Evolutionary conservation across 2,888 invertebrate species (phyloP).

Genomic region (Meteorus colon): DNA sequence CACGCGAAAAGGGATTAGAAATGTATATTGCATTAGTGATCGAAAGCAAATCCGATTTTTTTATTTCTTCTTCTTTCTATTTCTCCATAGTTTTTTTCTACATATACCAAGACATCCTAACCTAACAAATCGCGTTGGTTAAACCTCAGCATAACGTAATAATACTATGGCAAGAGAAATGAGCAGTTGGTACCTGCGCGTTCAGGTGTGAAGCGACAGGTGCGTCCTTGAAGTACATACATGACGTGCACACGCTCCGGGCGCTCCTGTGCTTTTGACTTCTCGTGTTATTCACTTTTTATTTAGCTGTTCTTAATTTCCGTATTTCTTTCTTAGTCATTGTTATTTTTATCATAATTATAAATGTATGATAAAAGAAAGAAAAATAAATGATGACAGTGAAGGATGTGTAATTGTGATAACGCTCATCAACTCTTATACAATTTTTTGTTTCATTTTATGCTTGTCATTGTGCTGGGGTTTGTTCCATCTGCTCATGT

Average conservation of each 20-base stretch:
- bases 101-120: background rate
- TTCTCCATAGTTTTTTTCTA: background rate
- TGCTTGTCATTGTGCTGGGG: conserved; percentile 18
- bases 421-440: conserved; percentile 46
- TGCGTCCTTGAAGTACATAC: conserved; percentile 59
- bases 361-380: conserved; percentile 19
- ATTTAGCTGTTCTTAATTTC: conserved; percentile 14
- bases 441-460: conserved; percentile 39
- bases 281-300: background rate
- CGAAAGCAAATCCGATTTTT: background rate
- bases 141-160: background rate
- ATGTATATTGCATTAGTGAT: background rate
- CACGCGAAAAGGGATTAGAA: background rate
- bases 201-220: conserved; percentile 50
- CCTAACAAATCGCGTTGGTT: background rate
- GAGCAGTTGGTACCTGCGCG: background rate
- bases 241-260: conserved; percentile 48
- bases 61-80: background rate
- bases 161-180: background rate
- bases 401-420: conserved; percentile 57
- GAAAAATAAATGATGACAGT: conserved; percentile 13
- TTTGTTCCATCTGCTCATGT: conserved; percentile 46
- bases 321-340: conserved; percentile 9
- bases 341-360: background rate
- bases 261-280: conserved; percentile 35